Evolutionary conservation across 2,888 invertebrate genomes (phyloP).

Genomic region (Ormyrus rosae): DNA sequence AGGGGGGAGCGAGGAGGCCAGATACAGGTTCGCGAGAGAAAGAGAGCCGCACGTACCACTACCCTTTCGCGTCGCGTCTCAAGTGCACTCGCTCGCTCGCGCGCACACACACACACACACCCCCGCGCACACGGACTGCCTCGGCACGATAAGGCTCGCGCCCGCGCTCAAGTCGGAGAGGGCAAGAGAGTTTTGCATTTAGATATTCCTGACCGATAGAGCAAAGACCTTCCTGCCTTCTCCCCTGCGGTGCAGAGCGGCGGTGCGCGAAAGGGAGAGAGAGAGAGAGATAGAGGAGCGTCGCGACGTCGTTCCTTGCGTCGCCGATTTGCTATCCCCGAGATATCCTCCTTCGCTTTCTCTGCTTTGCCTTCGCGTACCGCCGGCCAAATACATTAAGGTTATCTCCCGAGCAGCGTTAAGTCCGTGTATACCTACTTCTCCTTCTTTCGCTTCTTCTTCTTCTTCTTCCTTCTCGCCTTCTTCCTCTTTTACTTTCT

Average conservation of each 20-base stretch:
- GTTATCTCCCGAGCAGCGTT: constrained; percentile 48
- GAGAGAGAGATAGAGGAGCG: constrained; percentile 15
- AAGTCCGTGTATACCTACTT: constrained; percentile 13
- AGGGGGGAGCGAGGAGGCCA: too few species aligned
- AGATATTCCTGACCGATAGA: constrained; percentile 55
- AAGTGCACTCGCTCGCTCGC: constrained; percentile 10
- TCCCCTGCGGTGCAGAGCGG: too few species aligned
- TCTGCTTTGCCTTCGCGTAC: constrained; percentile 20
- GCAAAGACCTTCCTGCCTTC: not conserved
- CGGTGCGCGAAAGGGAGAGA: constrained; percentile 20
- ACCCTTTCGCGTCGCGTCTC: not conserved
- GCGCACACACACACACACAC: not conserved
- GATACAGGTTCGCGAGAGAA: too few species aligned
- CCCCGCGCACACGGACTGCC: not conserved
- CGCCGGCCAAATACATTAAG: constrained; percentile 51
- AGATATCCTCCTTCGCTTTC: constrained; percentile 34
- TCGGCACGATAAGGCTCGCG: constrained; percentile 41
- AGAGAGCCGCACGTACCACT: too few species aligned
- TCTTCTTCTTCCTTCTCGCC: not conserved
- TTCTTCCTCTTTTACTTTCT: constrained; percentile 35
- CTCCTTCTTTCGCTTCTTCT: too few species aligned
- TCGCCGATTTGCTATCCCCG: constrained; percentile 5
- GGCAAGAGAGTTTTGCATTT: constrained; percentile 53
- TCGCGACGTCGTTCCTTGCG: constrained; percentile 1
- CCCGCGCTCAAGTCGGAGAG: not conserved